Base-by-base conservation (phyloP, 2,797 vertebrate species). In the Echiichthys vipera region DNA sequence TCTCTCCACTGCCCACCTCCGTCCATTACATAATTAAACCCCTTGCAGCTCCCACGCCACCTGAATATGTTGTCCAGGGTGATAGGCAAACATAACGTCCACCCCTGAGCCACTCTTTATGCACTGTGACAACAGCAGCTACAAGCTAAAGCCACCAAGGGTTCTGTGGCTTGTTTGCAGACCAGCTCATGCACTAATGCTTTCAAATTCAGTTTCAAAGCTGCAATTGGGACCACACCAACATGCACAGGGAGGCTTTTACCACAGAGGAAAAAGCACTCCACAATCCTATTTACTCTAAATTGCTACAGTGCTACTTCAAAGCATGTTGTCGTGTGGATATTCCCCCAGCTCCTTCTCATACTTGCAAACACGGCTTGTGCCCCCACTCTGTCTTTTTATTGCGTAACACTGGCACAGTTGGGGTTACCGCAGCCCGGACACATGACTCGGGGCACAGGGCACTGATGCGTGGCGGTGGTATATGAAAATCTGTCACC, bases 401-500 rank as follows among this genome's bases (percentile, higher is more conserved):
- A 72, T 90, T 89, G 83, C 78, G 34, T 91, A 90, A 92, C 79
- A 25, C 59, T 70, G 70, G 81, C 78, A 77, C 79, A 66, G 74
- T 78, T 64, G 80, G 74, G 53, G 66, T 14, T 29, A 72, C 45
- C 5, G 14, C 71, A 71, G 82, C 75, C 77, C 14, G 42, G 81
- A 83, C 85, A 77, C 80, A 86, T 86, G 86, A 88, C 88, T 83
- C 39, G 74, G 85, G 84, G 87, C 84, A 82, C 66, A 78, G 88
- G 71, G 84, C 86, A 84, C 66, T 83, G 85, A 78, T 84, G 90
- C 75, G 39, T 89, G 83, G 81, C 75, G 20, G 73, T 78, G 81
- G 81, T 84, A 64, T 83, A 76, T 84, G 73, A 87, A 87, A 80
- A 83, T 86, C 86, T 91, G 91, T 92, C 81, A 78, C 61, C 75